These are phyloP conservation scores for Metaphire vulgaris DNA, from an alignment of 1,140 invertebrate genomes.

Conservation along the genomic window DNA sequence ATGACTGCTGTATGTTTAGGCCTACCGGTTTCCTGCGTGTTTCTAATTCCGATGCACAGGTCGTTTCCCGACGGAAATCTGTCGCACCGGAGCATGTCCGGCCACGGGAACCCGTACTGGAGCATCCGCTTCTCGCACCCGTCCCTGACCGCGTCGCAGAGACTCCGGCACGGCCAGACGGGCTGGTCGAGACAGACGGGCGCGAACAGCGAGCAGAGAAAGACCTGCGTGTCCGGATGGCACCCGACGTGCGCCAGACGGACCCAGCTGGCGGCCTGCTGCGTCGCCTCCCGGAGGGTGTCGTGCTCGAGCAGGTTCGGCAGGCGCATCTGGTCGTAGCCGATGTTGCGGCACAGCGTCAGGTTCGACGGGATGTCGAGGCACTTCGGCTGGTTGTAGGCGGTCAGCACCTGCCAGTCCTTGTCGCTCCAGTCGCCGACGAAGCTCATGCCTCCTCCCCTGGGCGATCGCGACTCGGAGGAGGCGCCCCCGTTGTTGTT, in stretches of 20 bases:
- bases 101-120: slow-evolving; percentile 64
- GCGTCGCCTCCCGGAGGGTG: slow-evolving; percentile 59
- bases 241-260: slow-evolving; percentile 61
- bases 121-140: slow-evolving; percentile 62
- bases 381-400: slow-evolving; percentile 55
- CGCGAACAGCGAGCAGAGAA: slow-evolving; percentile 66
- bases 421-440: neutral
- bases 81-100: slow-evolving; percentile 63
- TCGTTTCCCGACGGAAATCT: slow-evolving; percentile 64
- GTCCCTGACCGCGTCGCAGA: slow-evolving; percentile 59
- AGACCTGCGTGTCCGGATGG: slow-evolving; percentile 63
- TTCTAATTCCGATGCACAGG: slow-evolving; percentile 58
- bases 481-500: no score
- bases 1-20: neutral
- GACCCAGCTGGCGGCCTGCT: slow-evolving; percentile 62
- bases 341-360: slow-evolving; percentile 62
- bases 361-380: slow-evolving; percentile 63
- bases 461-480: neutral
- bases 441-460: neutral
- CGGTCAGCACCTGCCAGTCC: neutral
- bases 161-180: slow-evolving; percentile 55
- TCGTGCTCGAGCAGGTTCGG: slow-evolving; percentile 68
- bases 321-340: slow-evolving; percentile 63
- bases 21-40: neutral
- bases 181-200: slow-evolving; percentile 59